A percentile compares a stretch with the other conserved stretches of the same genome.
Evolutionary conservation across 2,797 vertebrate species (phyloP).

Genomic region (Mus spretus): DNA sequence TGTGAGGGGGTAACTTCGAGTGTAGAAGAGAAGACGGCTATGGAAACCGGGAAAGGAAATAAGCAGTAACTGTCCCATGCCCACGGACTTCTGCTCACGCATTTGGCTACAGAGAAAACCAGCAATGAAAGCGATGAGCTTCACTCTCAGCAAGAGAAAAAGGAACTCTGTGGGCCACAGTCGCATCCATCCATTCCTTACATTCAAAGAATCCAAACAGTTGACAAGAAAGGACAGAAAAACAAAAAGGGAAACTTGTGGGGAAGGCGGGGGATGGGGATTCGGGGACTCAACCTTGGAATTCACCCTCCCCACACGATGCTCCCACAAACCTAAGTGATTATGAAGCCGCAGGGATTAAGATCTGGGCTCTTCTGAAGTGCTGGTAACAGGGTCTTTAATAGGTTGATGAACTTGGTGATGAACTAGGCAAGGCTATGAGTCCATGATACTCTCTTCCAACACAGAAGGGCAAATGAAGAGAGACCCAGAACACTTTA

Average conservation of each 20-base stretch:
- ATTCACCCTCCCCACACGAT: not conserved
- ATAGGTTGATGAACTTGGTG: not conserved
- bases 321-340: not conserved
- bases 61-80: not conserved
- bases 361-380: not conserved
- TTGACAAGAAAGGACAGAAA: not conserved
- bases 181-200: not conserved
- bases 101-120: constrained; percentile 41
- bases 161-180: not conserved
- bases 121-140: not conserved
- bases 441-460: not conserved
- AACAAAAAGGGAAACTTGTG: not conserved
- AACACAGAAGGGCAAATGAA: not conserved
- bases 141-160: not conserved
- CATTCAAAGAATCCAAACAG: constrained; percentile 41
- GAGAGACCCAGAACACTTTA: constrained; percentile 20
- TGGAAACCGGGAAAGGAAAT: not conserved
- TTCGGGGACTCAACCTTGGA: not conserved
- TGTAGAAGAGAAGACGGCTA: not conserved
- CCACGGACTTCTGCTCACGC: not conserved
- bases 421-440: not conserved
- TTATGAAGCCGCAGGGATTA: not conserved
- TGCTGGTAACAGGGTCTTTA: constrained; percentile 6
- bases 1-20: not conserved
- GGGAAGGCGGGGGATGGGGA: too few species aligned